A percentile compares a stretch with the other conserved stretches of the same genome.
Evolutionary conservation across 2,888 invertebrate species (phyloP).

Genomic region (Eupithecia dodoneata): DNA sequence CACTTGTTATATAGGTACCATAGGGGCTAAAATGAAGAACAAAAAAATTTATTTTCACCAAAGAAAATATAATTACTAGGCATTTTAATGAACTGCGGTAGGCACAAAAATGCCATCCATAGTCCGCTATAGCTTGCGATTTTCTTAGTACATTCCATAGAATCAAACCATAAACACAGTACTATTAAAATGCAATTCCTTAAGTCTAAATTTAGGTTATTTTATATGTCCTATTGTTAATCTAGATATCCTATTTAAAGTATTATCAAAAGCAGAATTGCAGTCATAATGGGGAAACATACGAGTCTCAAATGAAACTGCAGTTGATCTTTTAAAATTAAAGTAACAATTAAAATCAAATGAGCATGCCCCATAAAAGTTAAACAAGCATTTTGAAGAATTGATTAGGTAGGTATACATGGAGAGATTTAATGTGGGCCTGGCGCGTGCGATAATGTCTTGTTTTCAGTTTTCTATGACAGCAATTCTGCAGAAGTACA

Average conservation of each 20-base stretch:
- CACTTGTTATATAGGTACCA: constrained; percentile 31
- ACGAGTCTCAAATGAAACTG: neutral
- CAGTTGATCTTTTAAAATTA: neutral
- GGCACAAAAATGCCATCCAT: neutral
- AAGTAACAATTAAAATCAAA: neutral
- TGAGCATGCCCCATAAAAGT: neutral
- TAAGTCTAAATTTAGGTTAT: neutral
- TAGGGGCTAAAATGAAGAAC: constrained; percentile 34
- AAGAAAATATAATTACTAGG: constrained; percentile 56
- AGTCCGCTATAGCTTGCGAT: neutral
- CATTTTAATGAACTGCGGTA: constrained; percentile 4
- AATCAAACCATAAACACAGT: neutral
- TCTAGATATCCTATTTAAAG: neutral
- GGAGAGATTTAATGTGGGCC: neutral
- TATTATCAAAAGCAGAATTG: neutral
- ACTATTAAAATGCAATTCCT: neutral
- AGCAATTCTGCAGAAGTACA: neutral
- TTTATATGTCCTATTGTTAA: neutral
- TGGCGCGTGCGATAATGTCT: neutral
- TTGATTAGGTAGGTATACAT: neutral
- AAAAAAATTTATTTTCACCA: constrained; percentile 65
- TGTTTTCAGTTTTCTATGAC: neutral
- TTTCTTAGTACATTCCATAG: constrained; percentile 2
- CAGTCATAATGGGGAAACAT: neutral
- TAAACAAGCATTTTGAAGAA: neutral